phyloP scores from a whole-genome alignment of 2,888 invertebrate species.

The Morinoia aosen region DNA sequence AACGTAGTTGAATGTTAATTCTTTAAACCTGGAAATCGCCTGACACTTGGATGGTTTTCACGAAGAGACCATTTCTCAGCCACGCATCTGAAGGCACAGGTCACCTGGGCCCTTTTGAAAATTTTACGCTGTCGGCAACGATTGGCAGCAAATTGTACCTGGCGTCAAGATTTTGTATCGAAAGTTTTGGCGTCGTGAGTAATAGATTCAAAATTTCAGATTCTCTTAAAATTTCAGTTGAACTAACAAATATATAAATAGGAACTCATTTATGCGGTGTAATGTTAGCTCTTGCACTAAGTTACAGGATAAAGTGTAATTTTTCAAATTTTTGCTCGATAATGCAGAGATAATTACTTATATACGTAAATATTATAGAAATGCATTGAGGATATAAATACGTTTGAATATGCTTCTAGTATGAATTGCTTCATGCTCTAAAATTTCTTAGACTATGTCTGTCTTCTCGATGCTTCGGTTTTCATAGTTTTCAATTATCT shows the following conservation, averaged over 20 bases:
- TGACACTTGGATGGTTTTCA: background rate
- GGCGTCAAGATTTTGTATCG: background rate
- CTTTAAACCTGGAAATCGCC: background rate
- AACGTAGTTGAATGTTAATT: background rate
- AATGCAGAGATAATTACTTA: background rate
- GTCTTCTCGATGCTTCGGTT: background rate
- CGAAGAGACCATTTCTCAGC: background rate
- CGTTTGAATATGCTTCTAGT: background rate
- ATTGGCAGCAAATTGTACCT: background rate
- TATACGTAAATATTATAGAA: background rate
- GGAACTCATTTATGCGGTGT: background rate
- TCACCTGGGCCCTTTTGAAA: background rate
- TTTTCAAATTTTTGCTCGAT: background rate
- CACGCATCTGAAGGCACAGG: background rate
- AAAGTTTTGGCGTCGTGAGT: background rate
- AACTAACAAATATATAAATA: background rate
- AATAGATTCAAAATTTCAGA: background rate
- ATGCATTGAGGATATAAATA: background rate
- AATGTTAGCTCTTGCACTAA: background rate
- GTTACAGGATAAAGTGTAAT: background rate
- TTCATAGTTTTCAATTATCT: too few relatives aligned
- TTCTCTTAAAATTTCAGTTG: background rate
- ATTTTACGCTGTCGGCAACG: background rate
- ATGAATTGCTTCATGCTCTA: background rate
- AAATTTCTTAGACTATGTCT: background rate